Evolutionary conservation across 2,888 invertebrate genomes (phyloP).

Genomic region (Pandemis corylana): DNA sequence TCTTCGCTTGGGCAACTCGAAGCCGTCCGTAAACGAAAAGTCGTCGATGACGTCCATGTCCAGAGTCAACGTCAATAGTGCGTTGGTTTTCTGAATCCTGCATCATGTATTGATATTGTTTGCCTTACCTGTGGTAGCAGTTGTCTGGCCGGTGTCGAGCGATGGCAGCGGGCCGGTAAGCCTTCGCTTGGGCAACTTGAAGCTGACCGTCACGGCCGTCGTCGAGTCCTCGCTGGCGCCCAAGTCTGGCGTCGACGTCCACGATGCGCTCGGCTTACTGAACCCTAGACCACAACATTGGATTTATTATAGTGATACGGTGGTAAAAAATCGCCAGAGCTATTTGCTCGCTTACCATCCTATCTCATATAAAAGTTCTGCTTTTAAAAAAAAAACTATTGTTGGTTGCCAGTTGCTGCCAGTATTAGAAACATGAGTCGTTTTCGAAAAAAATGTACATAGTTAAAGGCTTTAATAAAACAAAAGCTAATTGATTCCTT

Average conservation of each 20-base stretch:
- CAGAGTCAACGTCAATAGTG: no score
- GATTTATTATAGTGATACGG: neutral
- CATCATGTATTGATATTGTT: neutral
- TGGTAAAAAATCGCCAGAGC: no score
- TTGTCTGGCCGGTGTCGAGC: slow-evolving; percentile 82
- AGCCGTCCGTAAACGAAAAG: no score
- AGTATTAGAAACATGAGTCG: no score
- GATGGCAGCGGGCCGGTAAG: slow-evolving; percentile 84
- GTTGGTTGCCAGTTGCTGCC: no score
- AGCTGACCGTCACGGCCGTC: slow-evolving; percentile 88
- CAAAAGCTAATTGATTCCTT: no score
- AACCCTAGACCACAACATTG: slow-evolving; percentile 60
- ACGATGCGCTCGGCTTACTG: slow-evolving; percentile 84
- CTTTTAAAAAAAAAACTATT: no score
- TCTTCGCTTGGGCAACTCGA: neutral
- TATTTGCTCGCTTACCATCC: no score
- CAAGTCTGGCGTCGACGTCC: slow-evolving; percentile 94
- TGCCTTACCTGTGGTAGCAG: slow-evolving; percentile 42
- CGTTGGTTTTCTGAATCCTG: neutral
- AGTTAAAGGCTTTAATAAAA: no score
- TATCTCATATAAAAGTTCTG: no score
- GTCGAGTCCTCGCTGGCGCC: slow-evolving; percentile 86
- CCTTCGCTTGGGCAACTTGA: slow-evolving; percentile 88
- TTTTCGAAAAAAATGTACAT: no score
- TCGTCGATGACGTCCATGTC: no score